Evolutionary conservation across 2,888 invertebrate genomes (phyloP), one percentile per base, ranked within the genome.

Genomic region (Bugula neritina): DNA sequence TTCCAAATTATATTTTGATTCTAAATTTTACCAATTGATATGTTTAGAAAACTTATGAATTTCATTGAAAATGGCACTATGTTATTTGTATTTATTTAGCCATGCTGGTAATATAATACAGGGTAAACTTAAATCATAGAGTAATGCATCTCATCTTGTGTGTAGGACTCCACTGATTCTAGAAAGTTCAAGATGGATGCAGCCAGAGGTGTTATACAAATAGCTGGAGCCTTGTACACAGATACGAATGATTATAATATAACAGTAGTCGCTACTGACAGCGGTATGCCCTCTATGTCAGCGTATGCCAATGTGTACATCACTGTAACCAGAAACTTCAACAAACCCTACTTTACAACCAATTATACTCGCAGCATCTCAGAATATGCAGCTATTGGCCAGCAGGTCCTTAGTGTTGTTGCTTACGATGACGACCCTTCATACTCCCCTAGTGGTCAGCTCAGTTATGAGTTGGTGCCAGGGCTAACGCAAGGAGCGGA

Each of bases 391-490:
- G 27, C 3, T 27, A 31, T 63, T 31, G 63, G 63, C 27, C 63
- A 63, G 27, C 63, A 31, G 13, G 63, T 63, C 10, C 31, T 63
- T 31, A 13, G 27, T 25, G 63, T 63, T n/a, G 10, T 13, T 29
- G 63, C 63, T 10, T 25, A 13, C 17, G 63, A 63, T 63, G 63
- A 27, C 31, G 63, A 63, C 63, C 31, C 63, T 25, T 3, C 31
- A 2, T 13, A 25, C 31, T 63, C 63, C 27, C 63, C 63, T n/a
- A 63, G 63, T 34, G 63, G 63, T 29, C 63, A 63, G 34, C 31
- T 63, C 2, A 31, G 2, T 5, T 63, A 63, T 31, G 31, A 63
- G 13, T 31, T 63, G 31, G 63, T 27, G 13, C 63, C 63, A 63
- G 63, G 63, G 31, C 63, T 63, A 13, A 63, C 63, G 2, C 2